Conservation (phyloP, 1,140 invertebrate genomes). For the Pollicipes pollicipes region DNA sequence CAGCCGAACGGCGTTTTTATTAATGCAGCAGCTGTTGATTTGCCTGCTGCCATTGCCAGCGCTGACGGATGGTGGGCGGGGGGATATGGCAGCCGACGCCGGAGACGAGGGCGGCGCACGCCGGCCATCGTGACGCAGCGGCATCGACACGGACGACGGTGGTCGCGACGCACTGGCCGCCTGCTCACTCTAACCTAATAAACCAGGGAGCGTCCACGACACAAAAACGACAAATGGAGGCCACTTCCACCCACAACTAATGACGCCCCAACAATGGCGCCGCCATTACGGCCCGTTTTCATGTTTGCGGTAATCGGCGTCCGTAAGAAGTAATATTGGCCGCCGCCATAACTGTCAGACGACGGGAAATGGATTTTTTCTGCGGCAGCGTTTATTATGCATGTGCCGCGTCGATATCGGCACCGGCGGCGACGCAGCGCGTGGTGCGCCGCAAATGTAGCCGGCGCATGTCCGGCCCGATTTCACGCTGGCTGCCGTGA, state of each 20-base stretch:
- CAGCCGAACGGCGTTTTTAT: neutral
- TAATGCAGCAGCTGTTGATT: constrained; percentile 1
- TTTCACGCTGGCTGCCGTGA: neutral
- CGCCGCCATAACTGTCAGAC: neutral
- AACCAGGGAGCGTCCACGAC: neutral
- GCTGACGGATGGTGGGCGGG: no score
- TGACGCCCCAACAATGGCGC: neutral
- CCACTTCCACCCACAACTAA: neutral
- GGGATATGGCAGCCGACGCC: neutral
- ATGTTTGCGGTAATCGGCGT: neutral
- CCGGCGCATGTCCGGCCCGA: neutral
- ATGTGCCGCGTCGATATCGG: neutral
- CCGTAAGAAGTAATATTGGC: neutral
- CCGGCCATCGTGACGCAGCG: no score
- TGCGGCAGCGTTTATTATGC: neutral
- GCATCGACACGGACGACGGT: neutral
- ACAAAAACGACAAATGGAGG: neutral
- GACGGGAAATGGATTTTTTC: neutral
- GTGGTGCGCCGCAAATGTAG: neutral
- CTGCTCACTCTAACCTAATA: neutral
- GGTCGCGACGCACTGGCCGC: neutral
- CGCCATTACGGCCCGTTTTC: neutral
- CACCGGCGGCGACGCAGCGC: neutral
- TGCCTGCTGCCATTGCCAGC: neutral
- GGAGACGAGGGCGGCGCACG: neutral